Base-by-base conservation (phyloP, 2,888 invertebrate species). In the Helleia helle region DNA sequence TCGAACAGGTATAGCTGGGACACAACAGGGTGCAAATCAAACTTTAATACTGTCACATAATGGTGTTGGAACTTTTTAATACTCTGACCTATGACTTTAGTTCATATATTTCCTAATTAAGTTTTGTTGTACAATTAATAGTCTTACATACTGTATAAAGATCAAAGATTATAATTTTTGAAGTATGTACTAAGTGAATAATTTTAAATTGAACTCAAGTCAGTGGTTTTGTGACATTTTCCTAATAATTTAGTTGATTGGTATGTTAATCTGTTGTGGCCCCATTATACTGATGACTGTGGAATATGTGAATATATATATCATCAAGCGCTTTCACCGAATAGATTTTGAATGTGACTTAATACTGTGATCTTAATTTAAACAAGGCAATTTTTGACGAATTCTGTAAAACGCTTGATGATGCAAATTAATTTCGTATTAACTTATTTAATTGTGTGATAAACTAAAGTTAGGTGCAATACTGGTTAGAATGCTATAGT, bases 331-430 rank as follows among this genome's bases (percentile, higher is more conserved):
- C 68, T 71, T 79, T 81, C 69, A 62, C 75, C 70, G 76, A 73
- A 70, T 77, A 70, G 69, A 76, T 75, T 72, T 67, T 68, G 65
- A 73, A 68, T 58, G 83, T 84, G 80, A 84, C 81, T 81, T 83
- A 80, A 75, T 73, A 75, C 84, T 84, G 84, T 84, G 84, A 84
- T 84, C 80, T 77, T 84, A 84, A 79, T 84, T 84, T 84, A 83
- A 81, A 65, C 65, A 69, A 75, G 68, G 68, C 68, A 77, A 72
- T 74, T 80, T 75, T 79, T 73, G 71, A 79, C 67, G 69, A 73
- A 71, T 75, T 79, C 80, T 80, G 65, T 72, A 75, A 48, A 55
- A 57, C 41, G 70, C 63, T 71, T 45, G 77, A 79, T 67, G 75
- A 74, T 77, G 64, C 55, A 61, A 46, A 48, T 49, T 67, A 66